Evolutionary conservation across 2,797 vertebrate genomes (phyloP).

Genomic region (Hafferia zeledoni): DNA sequence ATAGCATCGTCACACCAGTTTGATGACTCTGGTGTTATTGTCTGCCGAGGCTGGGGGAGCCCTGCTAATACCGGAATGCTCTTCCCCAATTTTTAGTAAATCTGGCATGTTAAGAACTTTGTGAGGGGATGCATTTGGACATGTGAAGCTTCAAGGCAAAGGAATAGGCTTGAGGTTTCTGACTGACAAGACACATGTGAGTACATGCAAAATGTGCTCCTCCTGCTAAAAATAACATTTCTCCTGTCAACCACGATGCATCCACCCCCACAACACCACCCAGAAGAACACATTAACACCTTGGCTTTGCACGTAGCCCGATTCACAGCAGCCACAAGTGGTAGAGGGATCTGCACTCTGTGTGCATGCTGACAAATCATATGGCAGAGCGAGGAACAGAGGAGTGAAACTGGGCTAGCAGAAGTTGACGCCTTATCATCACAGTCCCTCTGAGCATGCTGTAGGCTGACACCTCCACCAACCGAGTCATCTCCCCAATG

Average conservation of each 20-base stretch:
- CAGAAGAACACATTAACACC: constrained; percentile 71
- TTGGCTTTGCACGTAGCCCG: constrained; percentile 69
- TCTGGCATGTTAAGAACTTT: background rate
- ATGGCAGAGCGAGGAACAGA: constrained; percentile 64
- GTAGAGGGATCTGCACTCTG: constrained; percentile 67
- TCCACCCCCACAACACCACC: constrained; percentile 69
- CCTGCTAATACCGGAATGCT: background rate
- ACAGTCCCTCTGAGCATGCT: constrained; percentile 67
- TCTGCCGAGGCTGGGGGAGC: background rate
- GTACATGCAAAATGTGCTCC: constrained; percentile 70
- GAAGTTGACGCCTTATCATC: constrained; percentile 69
- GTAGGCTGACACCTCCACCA: constrained; percentile 71
- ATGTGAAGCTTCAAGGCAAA: constrained; percentile 59
- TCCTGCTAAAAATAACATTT: constrained; percentile 71
- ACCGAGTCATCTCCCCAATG: constrained; percentile 53
- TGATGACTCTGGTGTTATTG: background rate
- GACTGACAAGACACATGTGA: constrained; percentile 73
- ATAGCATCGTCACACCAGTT: background rate
- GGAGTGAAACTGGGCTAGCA: constrained; percentile 72
- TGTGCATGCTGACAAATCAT: constrained; percentile 68
- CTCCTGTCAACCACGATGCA: constrained; percentile 65
- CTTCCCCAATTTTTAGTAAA: constrained; percentile 25
- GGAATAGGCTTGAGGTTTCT: constrained; percentile 62
- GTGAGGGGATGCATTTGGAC: constrained; percentile 40
- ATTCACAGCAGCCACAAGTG: constrained; percentile 73